phyloP scores from a whole-genome alignment of 2,113 vertebrate species.

The Parotia lawesii region DNA sequence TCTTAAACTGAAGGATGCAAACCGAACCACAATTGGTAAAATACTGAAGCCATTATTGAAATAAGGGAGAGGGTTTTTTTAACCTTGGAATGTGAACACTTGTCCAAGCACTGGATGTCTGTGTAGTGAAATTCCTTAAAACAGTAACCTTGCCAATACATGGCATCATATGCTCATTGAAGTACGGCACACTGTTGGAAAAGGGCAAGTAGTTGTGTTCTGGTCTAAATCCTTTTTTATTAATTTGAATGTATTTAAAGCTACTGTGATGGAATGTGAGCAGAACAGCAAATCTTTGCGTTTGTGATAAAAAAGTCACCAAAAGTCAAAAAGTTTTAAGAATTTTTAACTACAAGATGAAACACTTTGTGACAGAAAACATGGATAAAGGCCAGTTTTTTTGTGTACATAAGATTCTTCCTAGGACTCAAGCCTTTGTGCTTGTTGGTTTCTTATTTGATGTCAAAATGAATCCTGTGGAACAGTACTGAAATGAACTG shows the following conservation, averaged over 20 bases:
- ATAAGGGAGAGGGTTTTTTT: constrained; percentile 37
- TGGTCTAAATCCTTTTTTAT: background rate
- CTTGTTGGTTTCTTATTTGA: constrained; percentile 29
- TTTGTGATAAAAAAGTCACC: background rate
- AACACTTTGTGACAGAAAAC: constrained; percentile 1
- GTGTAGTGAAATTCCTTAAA: background rate
- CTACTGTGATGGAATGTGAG: constrained; percentile 4
- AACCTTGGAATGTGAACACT: constrained; percentile 5
- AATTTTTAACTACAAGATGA: background rate
- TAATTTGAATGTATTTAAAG: constrained; percentile 27
- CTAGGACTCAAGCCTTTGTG: constrained; percentile 40
- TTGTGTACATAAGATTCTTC: constrained; percentile 47
- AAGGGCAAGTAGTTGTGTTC: background rate
- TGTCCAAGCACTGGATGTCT: constrained; percentile 14
- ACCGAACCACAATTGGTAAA: constrained; percentile 67
- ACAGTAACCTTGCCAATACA: background rate
- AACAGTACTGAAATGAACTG: background rate
- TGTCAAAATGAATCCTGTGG: constrained; percentile 21
- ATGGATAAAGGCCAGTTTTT: constrained; percentile 69
- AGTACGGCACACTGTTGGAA: background rate
- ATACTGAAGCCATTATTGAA: constrained; percentile 81
- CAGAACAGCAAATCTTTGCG: background rate
- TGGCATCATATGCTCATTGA: background rate
- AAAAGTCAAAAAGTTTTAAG: background rate
- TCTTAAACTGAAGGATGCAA: constrained; percentile 69